Percentiles rank a stretch among this genome's conserved stretches.
Evolutionary conservation across 2,113 vertebrate species (phyloP).

Genomic region (Apteryx owenii): DNA sequence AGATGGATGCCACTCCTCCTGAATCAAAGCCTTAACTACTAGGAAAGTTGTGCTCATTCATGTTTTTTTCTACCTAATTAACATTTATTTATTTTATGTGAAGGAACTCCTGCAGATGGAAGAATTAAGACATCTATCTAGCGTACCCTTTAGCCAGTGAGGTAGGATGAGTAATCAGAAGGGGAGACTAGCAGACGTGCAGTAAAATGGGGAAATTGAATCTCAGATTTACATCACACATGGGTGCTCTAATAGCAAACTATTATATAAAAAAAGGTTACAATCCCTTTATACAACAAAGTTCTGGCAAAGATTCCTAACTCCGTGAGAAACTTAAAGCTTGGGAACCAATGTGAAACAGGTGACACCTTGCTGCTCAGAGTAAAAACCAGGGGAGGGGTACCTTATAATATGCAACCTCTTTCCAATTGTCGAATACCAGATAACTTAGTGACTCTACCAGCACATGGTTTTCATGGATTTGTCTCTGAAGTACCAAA

Average conservation of each 20-base stretch:
- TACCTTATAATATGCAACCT: not conserved
- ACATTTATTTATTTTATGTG: not conserved
- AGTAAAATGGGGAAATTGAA: not conserved
- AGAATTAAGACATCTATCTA: not conserved
- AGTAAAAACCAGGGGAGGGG: not conserved
- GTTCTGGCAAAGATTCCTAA: not conserved
- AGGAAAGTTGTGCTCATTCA: not conserved
- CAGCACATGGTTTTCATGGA: accelerated
- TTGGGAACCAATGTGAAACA: not conserved
- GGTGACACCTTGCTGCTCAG: not conserved
- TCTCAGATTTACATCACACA: not conserved
- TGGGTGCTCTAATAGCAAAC: not conserved
- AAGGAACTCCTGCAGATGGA: not conserved
- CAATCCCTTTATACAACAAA: not conserved
- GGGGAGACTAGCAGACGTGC: not conserved
- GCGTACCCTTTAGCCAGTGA: not conserved
- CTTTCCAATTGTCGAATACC: not conserved
- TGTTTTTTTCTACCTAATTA: not conserved
- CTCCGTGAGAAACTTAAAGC: not conserved
- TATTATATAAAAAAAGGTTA: not conserved
- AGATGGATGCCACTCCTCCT: not conserved
- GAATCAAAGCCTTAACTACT: not conserved
- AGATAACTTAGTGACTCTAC: not conserved
- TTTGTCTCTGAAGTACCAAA: not conserved
- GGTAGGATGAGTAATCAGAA: not conserved